Evolutionary conservation across 2,888 invertebrate species (phyloP), one percentile per base, ranked within the genome.

Genomic region (Corbicula japonica): DNA sequence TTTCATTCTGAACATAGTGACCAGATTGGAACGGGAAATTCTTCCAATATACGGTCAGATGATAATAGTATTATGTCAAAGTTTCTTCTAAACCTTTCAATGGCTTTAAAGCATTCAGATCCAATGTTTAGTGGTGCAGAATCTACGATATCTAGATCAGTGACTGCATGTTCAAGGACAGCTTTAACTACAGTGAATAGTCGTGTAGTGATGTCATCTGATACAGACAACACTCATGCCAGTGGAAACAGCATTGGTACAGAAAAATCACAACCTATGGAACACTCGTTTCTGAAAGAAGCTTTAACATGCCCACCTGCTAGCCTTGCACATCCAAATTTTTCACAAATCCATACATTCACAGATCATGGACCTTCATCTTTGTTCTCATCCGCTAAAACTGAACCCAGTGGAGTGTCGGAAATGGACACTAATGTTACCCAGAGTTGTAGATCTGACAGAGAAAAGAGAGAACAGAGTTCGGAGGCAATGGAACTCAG

Each of bases 281-380:
- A 66, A 2, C 46, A 54, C 28, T 76, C 80, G 18, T 46, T 60
- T 30, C 69, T 80, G 26, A 80, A 76, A 38, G 80, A 76, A 32
- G 80, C 72, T 34, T 69, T 80, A 12, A 76, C 80, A 10, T 76
- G 80, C 32, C 76, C 80, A 30, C 44, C 72, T 34, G 61, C 65
- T 2, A 76, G 69, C 56, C 48, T 80, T 21, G 61, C 58, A n/a
- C 34, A 63, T 34, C 69, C 70, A 21, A 75, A 56, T 52, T 69
- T 69, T 56, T n/a, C 46, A 1, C 21, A 26, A 10, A 50, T 21
- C 5, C 10, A 8, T 50, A 26, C 8, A 26, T n/a, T 50, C n/a
- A n/a, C n/a, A n/a, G n/a, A n/a, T n/a, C n/a, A n/a, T n/a, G n/a
- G n/a, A n/a, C 52, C 56, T 10, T 8, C 44, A 35, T 10, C 46